A percentile compares a stretch with the other conserved stretches of the same genome.
These are phyloP conservation scores for Tachina grossa DNA, from an alignment of 2,888 invertebrate species.

Conservation along the genomic window DNA sequence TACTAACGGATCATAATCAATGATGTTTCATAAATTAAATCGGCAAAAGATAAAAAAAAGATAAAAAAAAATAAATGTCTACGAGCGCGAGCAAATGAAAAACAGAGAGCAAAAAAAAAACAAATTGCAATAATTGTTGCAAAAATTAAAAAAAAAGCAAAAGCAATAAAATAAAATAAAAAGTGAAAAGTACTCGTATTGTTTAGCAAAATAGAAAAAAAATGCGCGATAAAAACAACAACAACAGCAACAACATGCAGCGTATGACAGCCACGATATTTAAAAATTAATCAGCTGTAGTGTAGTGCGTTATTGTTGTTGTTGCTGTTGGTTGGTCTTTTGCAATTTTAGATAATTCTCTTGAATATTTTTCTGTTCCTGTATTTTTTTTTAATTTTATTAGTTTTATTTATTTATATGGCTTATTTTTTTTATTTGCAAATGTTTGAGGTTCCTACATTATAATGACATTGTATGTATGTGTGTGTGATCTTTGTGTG, in stretches of 20 bases:
- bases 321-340: slow-evolving; percentile 52
- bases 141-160: slow-evolving; percentile 41
- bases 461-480: slow-evolving; percentile 60
- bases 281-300: slow-evolving; percentile 65
- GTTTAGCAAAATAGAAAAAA: slow-evolving; percentile 48
- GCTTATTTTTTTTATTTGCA: slow-evolving; percentile 41
- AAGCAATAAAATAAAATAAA: slow-evolving; percentile 41
- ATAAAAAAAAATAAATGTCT: background rate
- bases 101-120: slow-evolving; percentile 23
- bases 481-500: slow-evolving; percentile 67
- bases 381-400: slow-evolving; percentile 33
- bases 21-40: slow-evolving; percentile 36
- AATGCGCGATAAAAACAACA: slow-evolving; percentile 10
- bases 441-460: slow-evolving; percentile 67
- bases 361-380: slow-evolving; percentile 46
- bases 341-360: slow-evolving; percentile 66
- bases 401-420: slow-evolving; percentile 43
- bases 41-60: slow-evolving; percentile 37
- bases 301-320: slow-evolving; percentile 10
- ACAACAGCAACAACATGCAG: slow-evolving; percentile 7
- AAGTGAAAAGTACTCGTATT: slow-evolving; percentile 64
- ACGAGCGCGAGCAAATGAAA: background rate
- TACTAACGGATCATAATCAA: slow-evolving; percentile 24
- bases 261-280: slow-evolving; percentile 12
- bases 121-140: slow-evolving; percentile 58